Evolutionary conservation across 2,797 vertebrate species (phyloP).

Genomic region (Sus cebifrons): DNA sequence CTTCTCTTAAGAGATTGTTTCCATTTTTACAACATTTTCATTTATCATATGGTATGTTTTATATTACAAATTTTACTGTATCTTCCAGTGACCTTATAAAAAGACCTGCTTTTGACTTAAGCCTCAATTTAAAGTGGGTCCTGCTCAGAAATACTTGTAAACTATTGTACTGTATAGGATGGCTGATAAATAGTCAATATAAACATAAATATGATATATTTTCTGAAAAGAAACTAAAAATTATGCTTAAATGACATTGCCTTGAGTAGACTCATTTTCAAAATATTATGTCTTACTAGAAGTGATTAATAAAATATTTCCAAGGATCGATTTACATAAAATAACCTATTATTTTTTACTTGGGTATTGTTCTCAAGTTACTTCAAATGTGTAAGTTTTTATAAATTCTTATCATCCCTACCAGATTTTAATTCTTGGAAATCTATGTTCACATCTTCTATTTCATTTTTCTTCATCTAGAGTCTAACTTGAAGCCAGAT

Average conservation of each 20-base stretch:
- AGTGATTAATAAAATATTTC: slow-evolving; percentile 57
- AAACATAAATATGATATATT: slow-evolving; percentile 55
- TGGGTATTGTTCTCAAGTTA: slow-evolving; percentile 55
- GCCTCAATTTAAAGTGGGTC: not conserved
- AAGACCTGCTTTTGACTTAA: slow-evolving; percentile 47
- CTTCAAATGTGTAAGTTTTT: slow-evolving; percentile 15
- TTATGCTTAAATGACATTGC: slow-evolving; percentile 54
- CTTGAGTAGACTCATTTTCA: slow-evolving; percentile 55
- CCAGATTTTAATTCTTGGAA: slow-evolving; percentile 14
- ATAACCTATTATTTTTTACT: slow-evolving; percentile 52
- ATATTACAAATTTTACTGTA: not conserved
- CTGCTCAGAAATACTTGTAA: slow-evolving; percentile 55
- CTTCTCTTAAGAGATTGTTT: not conserved
- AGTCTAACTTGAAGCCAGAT: slow-evolving; percentile 2
- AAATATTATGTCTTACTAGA: slow-evolving; percentile 56
- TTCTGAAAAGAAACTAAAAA: slow-evolving; percentile 63
- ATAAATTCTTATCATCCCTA: slow-evolving; percentile 32
- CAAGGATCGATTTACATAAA: slow-evolving; percentile 47
- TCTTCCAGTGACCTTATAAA: slow-evolving; percentile 38
- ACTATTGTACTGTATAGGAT: not conserved
- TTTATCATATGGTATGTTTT: slow-evolving; percentile 1
- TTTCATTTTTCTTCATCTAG: slow-evolving; percentile 20
- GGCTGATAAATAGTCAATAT: slow-evolving; percentile 59
- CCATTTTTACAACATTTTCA: not conserved
- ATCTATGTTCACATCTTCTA: not conserved